Percentiles rank a stretch among this genome's conserved stretches.
Conservation (phyloP, 2,113 vertebrate genomes). For the Saccopteryx bilineata region DNA sequence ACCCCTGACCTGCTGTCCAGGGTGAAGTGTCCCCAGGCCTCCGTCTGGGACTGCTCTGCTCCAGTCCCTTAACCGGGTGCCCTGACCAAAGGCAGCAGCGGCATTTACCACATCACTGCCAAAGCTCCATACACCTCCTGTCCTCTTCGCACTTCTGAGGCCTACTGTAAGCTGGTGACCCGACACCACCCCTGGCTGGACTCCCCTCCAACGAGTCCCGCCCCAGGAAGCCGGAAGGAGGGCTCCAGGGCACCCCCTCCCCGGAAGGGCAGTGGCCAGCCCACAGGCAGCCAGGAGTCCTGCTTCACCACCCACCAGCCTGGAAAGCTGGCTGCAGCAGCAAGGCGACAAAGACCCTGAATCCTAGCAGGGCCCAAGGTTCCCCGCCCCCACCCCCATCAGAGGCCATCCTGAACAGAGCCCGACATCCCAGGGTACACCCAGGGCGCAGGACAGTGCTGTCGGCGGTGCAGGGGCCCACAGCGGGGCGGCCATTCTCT, state of each 20-base stretch:
- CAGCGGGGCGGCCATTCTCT: background rate
- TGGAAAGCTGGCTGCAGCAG: no score
- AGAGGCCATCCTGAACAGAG: background rate
- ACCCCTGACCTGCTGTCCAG: background rate
- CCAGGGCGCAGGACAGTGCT: no score
- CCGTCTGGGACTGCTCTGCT: background rate
- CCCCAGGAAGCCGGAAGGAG: background rate
- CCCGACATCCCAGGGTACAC: background rate
- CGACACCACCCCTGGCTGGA: background rate
- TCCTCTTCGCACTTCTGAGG: background rate
- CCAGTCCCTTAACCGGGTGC: accelerated
- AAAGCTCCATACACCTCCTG: background rate
- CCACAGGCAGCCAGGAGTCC: background rate
- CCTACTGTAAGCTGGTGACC: background rate
- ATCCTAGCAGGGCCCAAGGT: background rate
- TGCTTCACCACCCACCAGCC: background rate
- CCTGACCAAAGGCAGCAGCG: background rate
- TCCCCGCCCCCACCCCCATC: no score
- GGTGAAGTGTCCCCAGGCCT: background rate
- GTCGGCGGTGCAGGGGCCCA: background rate
- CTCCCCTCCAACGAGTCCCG: background rate
- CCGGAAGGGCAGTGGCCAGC: background rate
- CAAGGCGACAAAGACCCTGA: background rate
- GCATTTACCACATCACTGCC: background rate
- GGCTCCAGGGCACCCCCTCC: background rate